Base-by-base conservation (phyloP, 1,140 invertebrate species). In the Achroia grisella region DNA sequence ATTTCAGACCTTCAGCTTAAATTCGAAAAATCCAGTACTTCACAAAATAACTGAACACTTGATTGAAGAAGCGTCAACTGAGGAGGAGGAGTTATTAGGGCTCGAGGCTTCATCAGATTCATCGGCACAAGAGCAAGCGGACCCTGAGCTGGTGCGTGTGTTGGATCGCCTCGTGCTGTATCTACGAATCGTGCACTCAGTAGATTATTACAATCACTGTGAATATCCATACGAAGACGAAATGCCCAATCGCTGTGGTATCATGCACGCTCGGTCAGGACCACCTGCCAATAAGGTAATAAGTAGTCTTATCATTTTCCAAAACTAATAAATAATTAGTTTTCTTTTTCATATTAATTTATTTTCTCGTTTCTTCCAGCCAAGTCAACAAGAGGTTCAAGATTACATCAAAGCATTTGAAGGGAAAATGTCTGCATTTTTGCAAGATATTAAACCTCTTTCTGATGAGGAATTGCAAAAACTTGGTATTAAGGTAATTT, bases 171-270 rank as follows among this genome's bases (percentile, higher is more conserved):
- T 99, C 31, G 90, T 99, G 27, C 80, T 99, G 8, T 99, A 99
- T 76, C 84, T 99, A 51, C 90, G 98, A 28, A 91, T 99, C 34
- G 98, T 99, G 0, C 97, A 99, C 86, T 99, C 97, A 0, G 94
- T 99, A 34, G 98, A 99, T 84, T 99, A 98, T 74, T 99, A 99
- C 77, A 98, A 98, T 86, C 96, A 98, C 63, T 97, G 95, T 65
- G 98, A 99, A 68, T 99, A 99, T 88, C 96, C 97, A 0, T 98
- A 98, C 72, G 98, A 99, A 86, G 98, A 99, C 83, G 97, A 98
- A 74, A 99, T 99, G 98, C 98, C 98, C 0, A 99, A 99, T 79
- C 89, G 97, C 17, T 98, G 98, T 86, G 98, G 98, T 10, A 98
- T 99, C 50, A 96, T 99, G 88, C 98, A 99, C 78, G 97, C 97